Evolutionary conservation across 37 sponge, comb jelly and placozoan genomes (phyloP), one percentile per base, ranked within the genome.

Genomic region (Geodia barretti): DNA sequence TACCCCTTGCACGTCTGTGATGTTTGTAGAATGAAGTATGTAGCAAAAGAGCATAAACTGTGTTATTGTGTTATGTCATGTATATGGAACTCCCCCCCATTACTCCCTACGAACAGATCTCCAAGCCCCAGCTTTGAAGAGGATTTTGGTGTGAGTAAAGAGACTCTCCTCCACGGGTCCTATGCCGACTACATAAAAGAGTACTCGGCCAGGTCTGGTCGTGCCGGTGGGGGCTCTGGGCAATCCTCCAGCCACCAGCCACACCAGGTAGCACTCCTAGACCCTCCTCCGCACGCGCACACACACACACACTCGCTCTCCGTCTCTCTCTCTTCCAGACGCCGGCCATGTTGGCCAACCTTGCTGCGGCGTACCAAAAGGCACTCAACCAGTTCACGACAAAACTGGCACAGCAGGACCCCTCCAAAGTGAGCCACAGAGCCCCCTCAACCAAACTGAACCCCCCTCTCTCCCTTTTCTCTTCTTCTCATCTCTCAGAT

Each of bases 111-210:
- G 74, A 74, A 62, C 7, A 35, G 74, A 23, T 79, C 81, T 0
- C 73, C 74, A 29, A 80, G 77, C 25, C 34, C 73, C 34, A 60
- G 68, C 41, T 74, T 89, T 79, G 86, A 84, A 33, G 80, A 92
- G 33, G 84, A 81, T 40, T 88, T 70, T 69, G 94, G 94, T 34
- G 87, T 93, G 0, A 76, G 80, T 20, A 90, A 86, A 70, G 88
- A 90, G 38, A 87, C 87, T 19, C 73, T 90, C 1, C 73, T 94
- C 4, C 82, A 94, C 75, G 94, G 91, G 62, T 81, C 88, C 1
- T 90, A 90, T 79, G 91, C 75, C 0, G 94, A 94, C 76, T 94
- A 94, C 82, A 59, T 94, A 23, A 89, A 86, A 61, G 94, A 94
- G 73, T 94, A 94, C 38, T 75, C 71, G 8, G 25, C 84, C 29